Conservation (phyloP, 2,888 invertebrate genomes). For the Aphidius colemani region DNA sequence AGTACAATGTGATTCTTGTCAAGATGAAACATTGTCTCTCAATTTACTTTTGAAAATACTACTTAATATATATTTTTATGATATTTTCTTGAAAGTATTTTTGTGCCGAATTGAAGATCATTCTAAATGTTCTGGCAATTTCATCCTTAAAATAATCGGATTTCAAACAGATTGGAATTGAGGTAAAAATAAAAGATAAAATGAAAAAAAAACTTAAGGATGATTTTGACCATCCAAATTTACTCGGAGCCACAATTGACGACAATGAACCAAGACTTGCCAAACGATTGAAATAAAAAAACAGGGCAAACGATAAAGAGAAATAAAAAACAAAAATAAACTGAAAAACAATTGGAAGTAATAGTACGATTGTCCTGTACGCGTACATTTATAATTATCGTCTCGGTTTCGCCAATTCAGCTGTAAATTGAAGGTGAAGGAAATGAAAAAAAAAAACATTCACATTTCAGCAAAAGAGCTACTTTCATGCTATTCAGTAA, state of each 20-base stretch:
- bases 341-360: neutral
- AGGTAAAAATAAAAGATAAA: constrained; percentile 9
- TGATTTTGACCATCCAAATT: constrained; percentile 12
- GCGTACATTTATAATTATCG: constrained; percentile 10
- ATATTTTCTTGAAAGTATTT: no score
- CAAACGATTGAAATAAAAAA: neutral
- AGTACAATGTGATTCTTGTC: no score
- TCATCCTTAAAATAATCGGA: constrained; percentile 23
- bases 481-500: constrained; percentile 6
- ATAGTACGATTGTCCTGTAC: neutral
- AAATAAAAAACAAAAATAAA: constrained; percentile 1
- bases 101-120: no score
- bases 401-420: constrained; percentile 15
- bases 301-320: neutral
- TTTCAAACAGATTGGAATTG: constrained; percentile 10
- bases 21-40: no score
- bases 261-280: neutral
- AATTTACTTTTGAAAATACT: no score
- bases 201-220: constrained; percentile 11
- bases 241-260: neutral
- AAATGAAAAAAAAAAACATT: no score
- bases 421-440: constrained; percentile 1
- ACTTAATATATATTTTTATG: no score
- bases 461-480: neutral
- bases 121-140: neutral